These are phyloP conservation scores for Psittacula derbiana DNA, from an alignment of 2,797 vertebrate species.

Conservation along the genomic window DNA sequence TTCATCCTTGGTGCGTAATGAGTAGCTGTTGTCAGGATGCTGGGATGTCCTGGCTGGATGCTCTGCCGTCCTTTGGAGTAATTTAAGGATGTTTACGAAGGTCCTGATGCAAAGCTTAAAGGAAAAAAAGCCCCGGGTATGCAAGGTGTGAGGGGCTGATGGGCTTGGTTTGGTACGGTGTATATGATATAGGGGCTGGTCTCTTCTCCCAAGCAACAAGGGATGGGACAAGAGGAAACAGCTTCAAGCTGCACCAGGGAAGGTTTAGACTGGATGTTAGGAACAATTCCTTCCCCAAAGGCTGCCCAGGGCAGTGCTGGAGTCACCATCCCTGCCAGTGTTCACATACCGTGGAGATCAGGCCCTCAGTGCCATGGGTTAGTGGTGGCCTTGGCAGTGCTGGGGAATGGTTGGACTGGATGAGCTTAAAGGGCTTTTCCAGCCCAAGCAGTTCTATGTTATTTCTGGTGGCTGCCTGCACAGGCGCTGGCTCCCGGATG, in stretches of 20 bases:
- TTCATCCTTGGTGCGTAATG: not conserved
- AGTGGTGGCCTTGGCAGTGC: not conserved
- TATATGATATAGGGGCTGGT: not conserved
- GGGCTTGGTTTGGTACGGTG: not conserved
- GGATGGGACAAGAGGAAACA: not conserved
- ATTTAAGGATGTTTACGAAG: not conserved
- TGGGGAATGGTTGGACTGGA: not conserved
- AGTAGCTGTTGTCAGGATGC: not conserved
- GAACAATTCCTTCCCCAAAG: not conserved
- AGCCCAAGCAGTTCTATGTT: not conserved
- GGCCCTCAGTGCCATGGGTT: not conserved
- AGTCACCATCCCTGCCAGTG: not conserved
- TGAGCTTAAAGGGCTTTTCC: not conserved
- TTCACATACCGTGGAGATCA: fast-evolving
- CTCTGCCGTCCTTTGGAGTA: not conserved
- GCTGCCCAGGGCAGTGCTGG: not conserved
- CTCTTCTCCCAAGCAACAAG: not conserved
- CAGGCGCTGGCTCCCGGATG: not conserved
- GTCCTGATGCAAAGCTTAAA: not conserved
- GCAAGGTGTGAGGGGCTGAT: not conserved
- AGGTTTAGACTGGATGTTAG: not conserved
- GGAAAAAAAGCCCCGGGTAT: not conserved
- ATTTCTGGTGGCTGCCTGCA: not conserved
- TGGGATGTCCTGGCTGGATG: not conserved
- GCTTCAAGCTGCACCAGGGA: not conserved